Evolutionary conservation across 2,113 vertebrate genomes (phyloP), one percentile per base, ranked within the genome.

Genomic region (Larimichthys polyactis): DNA sequence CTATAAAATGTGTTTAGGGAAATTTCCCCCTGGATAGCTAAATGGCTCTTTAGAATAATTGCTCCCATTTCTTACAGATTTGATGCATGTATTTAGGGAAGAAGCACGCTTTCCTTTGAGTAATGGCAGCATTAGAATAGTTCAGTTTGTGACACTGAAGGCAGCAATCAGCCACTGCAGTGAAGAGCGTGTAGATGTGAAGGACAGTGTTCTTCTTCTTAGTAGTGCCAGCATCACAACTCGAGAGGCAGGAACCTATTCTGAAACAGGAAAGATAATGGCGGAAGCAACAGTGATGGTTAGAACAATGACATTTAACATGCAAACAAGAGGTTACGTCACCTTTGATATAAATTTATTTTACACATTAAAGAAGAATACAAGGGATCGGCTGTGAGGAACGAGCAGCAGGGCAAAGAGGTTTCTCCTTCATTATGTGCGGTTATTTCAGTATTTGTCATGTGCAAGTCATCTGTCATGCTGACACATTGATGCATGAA

Each of bases 11-110:
- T 62, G 68, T 87, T 88, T 40, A 60, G 81, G 55, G 36, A 81
- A 90, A 82, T 65, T 75, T 82, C 85, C 87, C 27, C n/a, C 71
- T 81, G 82, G 77, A 80, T 72, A 69, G 46, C 62, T 87, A 90
- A 92, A 91, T 79, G 62, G 82, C 82, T 89, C 84, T 91, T 92
- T 87, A 72, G 68, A 90, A 79, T 90, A 94, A 94, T 87, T 89
- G 83, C 58, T 79, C 80, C 81, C 84, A 85, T 87, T 92, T 92
- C 51, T 72, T 75, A 82, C 85, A 89, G 59, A 84, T 92, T 89
- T 79, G 79, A 85, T 87, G 83, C 90, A 92, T 82, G 81, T 83
- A 86, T 86, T 83, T 82, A 79, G 83, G 75, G 73, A 73, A 85
- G 75, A 64, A 78, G 87, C 84, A 81, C 40, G 51, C 71, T 74